Evolutionary conservation across 2,797 vertebrate species (phyloP).

Genomic region (Coccyzus lansbergi): DNA sequence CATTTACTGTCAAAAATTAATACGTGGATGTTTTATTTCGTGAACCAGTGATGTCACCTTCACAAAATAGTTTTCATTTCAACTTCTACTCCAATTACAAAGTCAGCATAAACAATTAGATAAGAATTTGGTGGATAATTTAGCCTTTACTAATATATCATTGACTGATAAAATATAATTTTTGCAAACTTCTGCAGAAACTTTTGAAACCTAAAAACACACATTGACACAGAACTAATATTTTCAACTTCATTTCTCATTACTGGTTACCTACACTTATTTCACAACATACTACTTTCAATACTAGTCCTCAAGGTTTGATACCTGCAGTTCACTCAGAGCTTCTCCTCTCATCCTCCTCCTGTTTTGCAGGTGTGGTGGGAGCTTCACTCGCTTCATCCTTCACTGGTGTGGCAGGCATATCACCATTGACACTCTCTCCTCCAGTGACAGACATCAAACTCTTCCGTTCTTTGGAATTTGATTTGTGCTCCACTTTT

Average conservation of each 20-base stretch:
- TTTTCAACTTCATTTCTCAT: not conserved
- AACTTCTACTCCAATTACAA: not conserved
- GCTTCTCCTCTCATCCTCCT: conserved; percentile 58
- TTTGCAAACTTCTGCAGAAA: not conserved
- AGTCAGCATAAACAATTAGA: not conserved
- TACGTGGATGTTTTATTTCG: not conserved
- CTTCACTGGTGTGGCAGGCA: conserved; percentile 73
- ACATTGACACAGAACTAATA: not conserved
- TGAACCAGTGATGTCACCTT: not conserved
- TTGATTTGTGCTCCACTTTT: conserved; percentile 87
- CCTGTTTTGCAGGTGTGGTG: conserved; percentile 66
- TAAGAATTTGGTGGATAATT: not conserved
- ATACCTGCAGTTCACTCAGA: conserved; percentile 79
- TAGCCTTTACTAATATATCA: not conserved
- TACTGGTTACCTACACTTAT: not conserved
- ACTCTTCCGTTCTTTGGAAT: conserved; percentile 82
- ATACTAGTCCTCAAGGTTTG: not conserved
- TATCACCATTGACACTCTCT: conserved; percentile 80
- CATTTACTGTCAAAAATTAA: not conserved
- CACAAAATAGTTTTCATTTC: not conserved
- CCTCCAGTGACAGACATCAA: conserved; percentile 76
- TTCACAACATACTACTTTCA: not conserved
- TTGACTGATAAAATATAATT: not conserved
- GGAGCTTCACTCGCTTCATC: conserved; percentile 64
- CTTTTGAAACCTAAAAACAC: not conserved